Percentiles rank a stretch among this genome's conserved stretches.
phyloP scores from a whole-genome alignment of 2,888 invertebrate genomes.

The Microchrysa polita region DNA sequence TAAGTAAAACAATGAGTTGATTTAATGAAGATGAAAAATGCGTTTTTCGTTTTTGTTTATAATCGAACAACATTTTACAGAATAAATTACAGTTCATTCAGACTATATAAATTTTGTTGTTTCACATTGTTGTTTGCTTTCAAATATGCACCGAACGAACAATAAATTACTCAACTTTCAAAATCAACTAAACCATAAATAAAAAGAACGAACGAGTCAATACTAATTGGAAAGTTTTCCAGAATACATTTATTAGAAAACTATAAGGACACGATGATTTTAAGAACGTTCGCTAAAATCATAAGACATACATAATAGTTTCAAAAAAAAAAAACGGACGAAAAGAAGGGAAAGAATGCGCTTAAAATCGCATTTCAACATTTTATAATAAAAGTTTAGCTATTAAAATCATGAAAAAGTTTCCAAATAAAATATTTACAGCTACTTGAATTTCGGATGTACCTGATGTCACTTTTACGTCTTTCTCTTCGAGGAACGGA shows the following conservation, averaged over 20 bases:
- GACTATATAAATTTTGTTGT: too few species aligned
- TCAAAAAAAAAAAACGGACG: conserved; percentile 7
- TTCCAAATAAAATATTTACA: conserved; percentile 63
- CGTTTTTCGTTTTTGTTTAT: too few species aligned
- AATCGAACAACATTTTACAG: too few species aligned
- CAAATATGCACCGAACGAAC: too few species aligned
- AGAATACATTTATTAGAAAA: neutral
- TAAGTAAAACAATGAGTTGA: too few species aligned
- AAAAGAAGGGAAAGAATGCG: too few species aligned
- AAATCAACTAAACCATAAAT: neutral
- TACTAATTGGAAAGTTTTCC: too few species aligned
- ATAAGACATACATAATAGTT: too few species aligned
- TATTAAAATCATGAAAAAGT: conserved; percentile 63
- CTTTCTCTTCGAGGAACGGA: conserved; percentile 84
- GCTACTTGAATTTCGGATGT: conserved; percentile 62
- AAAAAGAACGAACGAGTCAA: too few species aligned
- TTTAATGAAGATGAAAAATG: too few species aligned
- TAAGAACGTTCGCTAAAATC: neutral
- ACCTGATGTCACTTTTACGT: conserved; percentile 75
- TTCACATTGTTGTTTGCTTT: too few species aligned
- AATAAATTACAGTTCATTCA: too few species aligned
- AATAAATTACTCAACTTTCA: neutral
- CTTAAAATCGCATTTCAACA: conserved; percentile 29
- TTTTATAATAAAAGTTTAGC: conserved; percentile 62
- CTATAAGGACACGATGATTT: neutral